Evolutionary conservation across 2,888 invertebrate genomes (phyloP), one percentile per base, ranked within the genome.

Genomic region (Drosophila stalkeri): DNA sequence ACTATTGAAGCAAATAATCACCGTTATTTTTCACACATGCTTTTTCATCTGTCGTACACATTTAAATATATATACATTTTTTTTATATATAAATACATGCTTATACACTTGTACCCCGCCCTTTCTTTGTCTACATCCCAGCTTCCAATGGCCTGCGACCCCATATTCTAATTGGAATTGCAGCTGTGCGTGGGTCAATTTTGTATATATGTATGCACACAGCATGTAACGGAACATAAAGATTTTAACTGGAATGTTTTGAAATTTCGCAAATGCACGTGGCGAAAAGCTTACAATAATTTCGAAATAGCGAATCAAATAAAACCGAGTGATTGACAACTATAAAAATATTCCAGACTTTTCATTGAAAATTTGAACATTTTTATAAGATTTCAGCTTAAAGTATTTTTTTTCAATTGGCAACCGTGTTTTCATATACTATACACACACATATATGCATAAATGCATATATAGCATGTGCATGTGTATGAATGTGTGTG

Each of bases 141-240:
- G 77, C 80, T 79, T 77, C 80, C 80, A 77, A 56, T 77, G 80
- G 75, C 77, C 77, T 79, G 57, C 63, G 73, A 44, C 63, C 74
- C 67, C 66, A 65, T 77, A 79, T 60, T 75, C 63, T 52, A 80
- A 70, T 75, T 77, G 77, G 77, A 75, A 69, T 31, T 52, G 46
- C 47, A 55, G 55, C 61, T 63, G 47, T 56, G 65, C 77, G 65
- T 79, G 77, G 80, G 80, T 79, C 80, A 75, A 66, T 31, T 31
- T 12, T 63, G 11, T 51, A 46, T 43, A 41, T 46, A 41, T 39
- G 11, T 23, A 56, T 55, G 11, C 11, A 37, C 20, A 54, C 16
- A 37, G 33, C 20, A 37, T 39, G 54, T 37, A 54, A 55, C 37
- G 35, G 41, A 33, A 44, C n/a, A 57, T 57, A 20, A 2, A 55